Base-by-base conservation (phyloP, 1,140 invertebrate genomes). In the Drosophila tani region DNA sequence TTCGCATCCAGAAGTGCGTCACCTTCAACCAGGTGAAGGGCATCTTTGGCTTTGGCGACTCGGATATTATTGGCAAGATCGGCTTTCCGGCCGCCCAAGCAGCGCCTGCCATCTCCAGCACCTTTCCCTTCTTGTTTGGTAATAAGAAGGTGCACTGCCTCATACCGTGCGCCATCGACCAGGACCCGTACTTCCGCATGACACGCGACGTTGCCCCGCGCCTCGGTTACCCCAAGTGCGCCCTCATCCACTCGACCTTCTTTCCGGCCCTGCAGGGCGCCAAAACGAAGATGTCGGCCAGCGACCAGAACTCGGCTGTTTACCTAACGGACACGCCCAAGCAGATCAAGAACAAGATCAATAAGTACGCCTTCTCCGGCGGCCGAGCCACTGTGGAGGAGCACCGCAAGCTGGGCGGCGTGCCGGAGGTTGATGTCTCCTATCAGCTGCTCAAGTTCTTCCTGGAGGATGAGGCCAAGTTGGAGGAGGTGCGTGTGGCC, bases 161-260 rank as follows among this genome's bases (percentile, higher is more conserved):
- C 2, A 99, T 99, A 76, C 99, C 99, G 0, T 99, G 99, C 94
- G 99, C 98, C 32, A 99, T 99, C 86, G 99, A 99, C 95, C 99
- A 99, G 95, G 99, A 99, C 94, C 99, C 99, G 0, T 99, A 99
- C 93, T 99, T 99, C 93, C 95, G 99, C 63, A 99, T 99, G 98
- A 98, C 98, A 0, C 95, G 99, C 67, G 99, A 99, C 94, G 98
- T 99, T 19, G 97, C 98, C 0, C 98, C 98, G 1, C 95, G 95
- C 64, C 93, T 99, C 14, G 97, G 96, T 21, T 96, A 95, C 91
- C 95, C 95, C 0, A 99, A 99, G 93, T 99, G 99, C n/a, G 96
- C 98, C 1, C 93, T 99, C 1, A 92, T 99, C 0, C 99, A 99
- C 93, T 98, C 98, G 1, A 95, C 95, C 35, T 99, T 99, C 93